Evolutionary conservation across 2,888 invertebrate genomes (phyloP), one percentile per base, ranked within the genome.

Genomic region (Periphyllus acericola): DNA sequence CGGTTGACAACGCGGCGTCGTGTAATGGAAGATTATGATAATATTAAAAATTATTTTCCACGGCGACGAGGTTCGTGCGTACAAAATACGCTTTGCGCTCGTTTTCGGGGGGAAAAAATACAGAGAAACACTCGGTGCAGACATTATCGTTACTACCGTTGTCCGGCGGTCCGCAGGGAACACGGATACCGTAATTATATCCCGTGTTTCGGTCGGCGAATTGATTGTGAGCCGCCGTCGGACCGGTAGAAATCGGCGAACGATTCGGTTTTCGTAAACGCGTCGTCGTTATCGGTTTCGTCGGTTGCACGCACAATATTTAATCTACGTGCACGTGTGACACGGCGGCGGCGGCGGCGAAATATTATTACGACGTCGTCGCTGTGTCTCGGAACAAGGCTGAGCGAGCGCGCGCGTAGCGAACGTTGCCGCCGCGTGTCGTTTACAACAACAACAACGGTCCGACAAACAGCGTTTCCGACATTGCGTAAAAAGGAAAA

Each of bases 401-500:
- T 85, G 78, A 74, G 75, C 60, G 74, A 52, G 60, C n/a, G 71
- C 83, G 60, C 34, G 72, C 55, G 52, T 17, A 32, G 29, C 46
- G 46, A 55, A 79, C 55, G 82, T 74, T 34, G 36, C n/a, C 75
- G 29, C 68, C 55, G 36, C 19, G 46, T n/a, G 29, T 76, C 32
- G 46, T 46, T 84, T 60, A 83, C 40, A 14, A 71, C 80, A 52
- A 76, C 76, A 40, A 83, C 60, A 29, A 68, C 85, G 5, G 74
- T 36, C 25, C 46, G 14, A 46, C 46, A 11, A 46, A 60, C 40
- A 19, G 81, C 36, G 66, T 81, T 87, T 87, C 86, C 86, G 86
- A 80, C 29, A 87, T 87, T 87, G 86, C 86, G 86, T 80, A 87
- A 87, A 87, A 80, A 40, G 60, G 80, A 87, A 87, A 87, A 87